Conservation (phyloP, 2,888 invertebrate genomes). For the Clusia tigrina region DNA sequence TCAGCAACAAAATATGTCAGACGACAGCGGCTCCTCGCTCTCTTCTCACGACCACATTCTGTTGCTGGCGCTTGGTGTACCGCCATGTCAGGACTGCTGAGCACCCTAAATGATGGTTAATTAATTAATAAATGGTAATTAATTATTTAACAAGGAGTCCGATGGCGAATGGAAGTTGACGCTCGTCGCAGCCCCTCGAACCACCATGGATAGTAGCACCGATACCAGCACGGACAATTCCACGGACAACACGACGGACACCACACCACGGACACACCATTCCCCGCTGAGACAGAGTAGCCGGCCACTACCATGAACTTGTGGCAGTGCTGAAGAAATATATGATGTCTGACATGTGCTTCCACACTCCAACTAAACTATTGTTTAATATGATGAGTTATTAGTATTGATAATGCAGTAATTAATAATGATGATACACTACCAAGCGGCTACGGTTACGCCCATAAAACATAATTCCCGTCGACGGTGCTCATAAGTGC, state of each 20-base stretch:
- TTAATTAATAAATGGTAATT: constrained; percentile 61
- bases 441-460: neutral
- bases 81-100: no score
- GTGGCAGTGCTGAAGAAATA: no score
- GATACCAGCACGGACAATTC: neutral
- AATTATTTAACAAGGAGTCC: constrained; percentile 54
- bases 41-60: neutral
- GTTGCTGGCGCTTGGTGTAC: neutral
- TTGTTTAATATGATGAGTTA: neutral
- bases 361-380: neutral
- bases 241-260: no score
- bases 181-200: no score
- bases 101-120: constrained; percentile 46
- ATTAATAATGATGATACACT: neutral
- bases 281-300: neutral
- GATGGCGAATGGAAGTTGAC: no score
- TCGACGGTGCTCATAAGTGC: no score
- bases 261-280: neutral
- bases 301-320: no score
- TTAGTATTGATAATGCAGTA: constrained; percentile 5
- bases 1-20: neutral
- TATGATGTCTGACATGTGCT: constrained; percentile 5
- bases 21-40: neutral
- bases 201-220: no score
- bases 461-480: constrained; percentile 1